A percentile compares a stretch with the other conserved stretches of the same genome.
Evolutionary conservation across 2,113 vertebrate genomes (phyloP).

Genomic region (Bombycilla garrulus): DNA sequence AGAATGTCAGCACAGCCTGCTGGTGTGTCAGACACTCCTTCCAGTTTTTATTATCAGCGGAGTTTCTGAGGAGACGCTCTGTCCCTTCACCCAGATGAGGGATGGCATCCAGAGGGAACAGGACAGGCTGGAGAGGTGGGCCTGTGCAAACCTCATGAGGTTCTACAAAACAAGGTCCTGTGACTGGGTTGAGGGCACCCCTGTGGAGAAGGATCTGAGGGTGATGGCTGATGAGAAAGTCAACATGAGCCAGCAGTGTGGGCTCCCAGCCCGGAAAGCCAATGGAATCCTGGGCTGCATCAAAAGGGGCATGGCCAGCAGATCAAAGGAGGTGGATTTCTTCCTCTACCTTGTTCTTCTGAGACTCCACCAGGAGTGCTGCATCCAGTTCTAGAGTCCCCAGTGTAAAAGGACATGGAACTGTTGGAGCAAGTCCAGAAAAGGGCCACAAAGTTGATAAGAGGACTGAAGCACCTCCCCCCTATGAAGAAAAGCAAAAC

Average conservation of each 20-base stretch:
- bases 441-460: neutral
- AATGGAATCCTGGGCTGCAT: neutral
- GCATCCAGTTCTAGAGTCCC: neutral
- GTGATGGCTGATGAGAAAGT: neutral
- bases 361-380: neutral
- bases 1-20: neutral
- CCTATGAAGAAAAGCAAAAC: neutral
- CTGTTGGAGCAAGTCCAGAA: neutral
- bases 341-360: neutral
- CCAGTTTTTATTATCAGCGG: neutral
- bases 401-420: neutral
- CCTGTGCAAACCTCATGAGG: neutral
- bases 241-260: neutral
- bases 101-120: neutral
- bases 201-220: neutral
- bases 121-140: neutral
- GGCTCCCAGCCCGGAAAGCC: neutral
- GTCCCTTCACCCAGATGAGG: neutral
- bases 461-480: neutral
- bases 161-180: neutral
- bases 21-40: neutral
- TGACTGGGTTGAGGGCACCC: neutral
- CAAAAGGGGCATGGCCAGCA: neutral
- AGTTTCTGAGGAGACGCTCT: neutral
- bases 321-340: neutral